Evolutionary conservation across 2,797 vertebrate species (phyloP), one percentile per base, ranked within the genome.

Genomic region (Kryptopterus vitreolus): DNA sequence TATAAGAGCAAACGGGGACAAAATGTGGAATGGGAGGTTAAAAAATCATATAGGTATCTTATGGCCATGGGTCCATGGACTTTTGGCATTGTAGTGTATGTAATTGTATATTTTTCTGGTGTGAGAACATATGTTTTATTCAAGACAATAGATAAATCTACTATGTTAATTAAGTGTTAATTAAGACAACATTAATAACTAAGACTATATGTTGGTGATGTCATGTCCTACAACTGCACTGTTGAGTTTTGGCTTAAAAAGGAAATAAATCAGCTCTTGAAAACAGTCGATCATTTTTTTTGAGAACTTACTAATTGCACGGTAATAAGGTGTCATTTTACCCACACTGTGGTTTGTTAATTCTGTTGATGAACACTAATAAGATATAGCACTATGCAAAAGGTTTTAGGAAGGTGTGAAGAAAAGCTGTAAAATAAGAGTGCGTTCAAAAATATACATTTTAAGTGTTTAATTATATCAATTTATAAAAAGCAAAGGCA

Each of bases 171-270:
- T n/a, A n/a, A n/a, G n/a, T 62, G 59, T 50, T 76, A 76, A 63
- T 76, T 76, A 62, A 52, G 38, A 22, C 59, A 63, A 63, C 74
- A 52, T 77, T 77, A 63, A 66, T 31, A 29, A 77, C 6, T 20
- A 77, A 35, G 4, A 35, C 48, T 48, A 76, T 76, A 63, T 76
- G 59, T n/a, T 50, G 59, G 33, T 50, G 43, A 5, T 62, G 29
- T 33, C 18, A 48, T 29, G 18, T 24, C 38, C 22, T 76, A 76
- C 20, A 24, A 76, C 20, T 76, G 59, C 43, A 33, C 43, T 31
- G 6, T 12, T 33, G 20, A 43, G 29, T 13, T 57, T 73, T 73
- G 46, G 43, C 38, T 33, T 63, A n/a, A 33, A 52, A 50, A 33
- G 43, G 18, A 11, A 62, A 22, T 48, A 31, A 31, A 62, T 29